Conservation (phyloP, 2,888 invertebrate genomes). For the Drosophila niveifrons region DNA sequence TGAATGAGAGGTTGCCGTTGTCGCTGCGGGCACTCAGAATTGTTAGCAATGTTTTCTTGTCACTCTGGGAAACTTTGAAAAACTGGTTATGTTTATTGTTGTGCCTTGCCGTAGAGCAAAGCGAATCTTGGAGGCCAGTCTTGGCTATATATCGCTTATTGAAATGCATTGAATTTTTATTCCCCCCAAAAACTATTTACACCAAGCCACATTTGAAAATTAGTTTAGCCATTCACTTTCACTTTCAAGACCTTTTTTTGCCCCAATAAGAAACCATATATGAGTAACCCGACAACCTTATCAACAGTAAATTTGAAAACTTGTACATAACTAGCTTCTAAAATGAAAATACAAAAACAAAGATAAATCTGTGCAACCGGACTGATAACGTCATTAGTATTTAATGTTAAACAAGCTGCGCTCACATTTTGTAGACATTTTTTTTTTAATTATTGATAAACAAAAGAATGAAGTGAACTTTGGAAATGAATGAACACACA, state of each 20-base stretch:
- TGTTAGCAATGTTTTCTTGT: conserved; percentile 62
- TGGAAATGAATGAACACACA: neutral
- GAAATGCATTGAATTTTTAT: neutral
- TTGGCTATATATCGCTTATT: neutral
- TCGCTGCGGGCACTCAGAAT: conserved; percentile 65
- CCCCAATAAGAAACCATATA: neutral
- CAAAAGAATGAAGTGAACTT: conserved; percentile 28
- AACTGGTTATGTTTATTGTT: conserved; percentile 70
- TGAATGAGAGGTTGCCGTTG: conserved; percentile 45
- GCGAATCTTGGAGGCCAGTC: neutral
- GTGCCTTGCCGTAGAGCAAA: conserved; percentile 30
- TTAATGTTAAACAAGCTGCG: conserved; percentile 46
- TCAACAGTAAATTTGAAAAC: conserved; percentile 28
- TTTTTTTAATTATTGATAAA: conserved; percentile 48
- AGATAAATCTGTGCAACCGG: conserved; percentile 25
- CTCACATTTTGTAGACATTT: conserved; percentile 38
- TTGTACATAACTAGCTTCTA: conserved; percentile 12
- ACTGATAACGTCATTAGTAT: conserved; percentile 54
- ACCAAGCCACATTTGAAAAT: neutral
- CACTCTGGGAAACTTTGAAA: conserved; percentile 69
- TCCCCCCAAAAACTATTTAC: neutral
- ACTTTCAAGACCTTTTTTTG: neutral
- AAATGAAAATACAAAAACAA: neutral
- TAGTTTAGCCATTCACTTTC: neutral
- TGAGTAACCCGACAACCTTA: neutral